Evolutionary conservation across 2,888 invertebrate genomes (phyloP).

Genomic region (Sipha maydis): DNA sequence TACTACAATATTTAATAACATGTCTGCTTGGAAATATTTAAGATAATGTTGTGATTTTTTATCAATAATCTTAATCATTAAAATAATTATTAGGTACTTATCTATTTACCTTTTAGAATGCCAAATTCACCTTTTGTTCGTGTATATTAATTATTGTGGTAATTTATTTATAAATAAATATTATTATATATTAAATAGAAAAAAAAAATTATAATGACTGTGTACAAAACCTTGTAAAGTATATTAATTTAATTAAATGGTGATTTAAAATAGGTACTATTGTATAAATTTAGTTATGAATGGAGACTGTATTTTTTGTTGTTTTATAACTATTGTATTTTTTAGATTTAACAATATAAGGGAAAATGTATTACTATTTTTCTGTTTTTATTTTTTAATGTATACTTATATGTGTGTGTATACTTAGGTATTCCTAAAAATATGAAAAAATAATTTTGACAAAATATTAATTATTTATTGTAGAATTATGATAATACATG

Average conservation of each 20-base stretch:
- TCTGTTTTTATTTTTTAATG: conserved; percentile 24
- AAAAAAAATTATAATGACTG: conserved; percentile 42
- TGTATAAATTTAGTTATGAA: conserved; percentile 62
- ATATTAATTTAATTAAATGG: conserved; percentile 49
- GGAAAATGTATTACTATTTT: not conserved
- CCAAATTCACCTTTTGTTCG: conserved; percentile 48
- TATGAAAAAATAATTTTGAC: no score
- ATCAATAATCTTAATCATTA: conserved; percentile 20
- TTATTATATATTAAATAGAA: conserved; percentile 7
- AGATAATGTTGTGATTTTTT: not conserved
- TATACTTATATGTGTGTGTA: not conserved
- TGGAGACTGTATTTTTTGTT: conserved; percentile 59
- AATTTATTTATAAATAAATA: conserved; percentile 36
- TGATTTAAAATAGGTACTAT: conserved; percentile 59
- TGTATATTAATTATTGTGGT: conserved; percentile 35
- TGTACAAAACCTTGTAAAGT: conserved; percentile 58
- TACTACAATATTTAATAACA: conserved; percentile 34
- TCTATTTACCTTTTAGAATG: conserved; percentile 31
- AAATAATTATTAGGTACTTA: not conserved
- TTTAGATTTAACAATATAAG: conserved; percentile 57
- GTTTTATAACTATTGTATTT: conserved; percentile 48
- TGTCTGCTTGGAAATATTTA: conserved; percentile 3
- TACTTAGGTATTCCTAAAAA: not conserved
- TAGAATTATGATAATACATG: no score
- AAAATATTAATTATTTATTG: no score